Percentiles rank a stretch among this genome's conserved stretches.
These are phyloP conservation scores for Lithophane ornitopus DNA, from an alignment of 2,888 invertebrate genomes.

Conservation along the genomic window DNA sequence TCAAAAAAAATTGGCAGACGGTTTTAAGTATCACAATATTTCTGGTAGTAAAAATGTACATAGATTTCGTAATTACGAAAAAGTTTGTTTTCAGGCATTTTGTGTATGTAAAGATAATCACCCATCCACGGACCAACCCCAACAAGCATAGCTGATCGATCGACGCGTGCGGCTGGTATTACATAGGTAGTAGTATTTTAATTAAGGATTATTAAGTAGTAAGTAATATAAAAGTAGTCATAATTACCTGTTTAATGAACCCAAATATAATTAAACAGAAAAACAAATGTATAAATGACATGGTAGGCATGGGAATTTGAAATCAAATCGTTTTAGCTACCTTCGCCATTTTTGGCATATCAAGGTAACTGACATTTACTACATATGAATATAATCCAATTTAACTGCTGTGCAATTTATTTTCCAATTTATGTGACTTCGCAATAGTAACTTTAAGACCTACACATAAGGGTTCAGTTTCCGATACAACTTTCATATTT, in stretches of 20 bases:
- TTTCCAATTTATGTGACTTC: background rate
- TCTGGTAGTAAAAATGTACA: no score
- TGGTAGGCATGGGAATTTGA: background rate
- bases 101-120: no score
- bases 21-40: no score
- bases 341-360: constrained; percentile 4
- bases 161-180: no score
- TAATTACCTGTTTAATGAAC: constrained; percentile 33
- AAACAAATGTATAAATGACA: constrained; percentile 30
- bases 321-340: constrained; percentile 19
- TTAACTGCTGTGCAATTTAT: background rate
- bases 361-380: constrained; percentile 23
- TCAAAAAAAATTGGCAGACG: no score
- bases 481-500: background rate
- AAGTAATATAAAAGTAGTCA: background rate
- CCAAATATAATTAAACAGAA: constrained; percentile 40
- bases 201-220: no score
- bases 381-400: constrained; percentile 3
- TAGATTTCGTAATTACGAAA: no score
- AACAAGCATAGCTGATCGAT: no score
- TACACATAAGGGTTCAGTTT: constrained; percentile 1
- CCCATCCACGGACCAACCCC: no score
- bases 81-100: no score
- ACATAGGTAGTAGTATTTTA: no score
- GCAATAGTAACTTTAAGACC: background rate